Evolutionary conservation across 2,113 vertebrate species (phyloP).

Genomic region (Pangasianodon hypophthalmus): DNA sequence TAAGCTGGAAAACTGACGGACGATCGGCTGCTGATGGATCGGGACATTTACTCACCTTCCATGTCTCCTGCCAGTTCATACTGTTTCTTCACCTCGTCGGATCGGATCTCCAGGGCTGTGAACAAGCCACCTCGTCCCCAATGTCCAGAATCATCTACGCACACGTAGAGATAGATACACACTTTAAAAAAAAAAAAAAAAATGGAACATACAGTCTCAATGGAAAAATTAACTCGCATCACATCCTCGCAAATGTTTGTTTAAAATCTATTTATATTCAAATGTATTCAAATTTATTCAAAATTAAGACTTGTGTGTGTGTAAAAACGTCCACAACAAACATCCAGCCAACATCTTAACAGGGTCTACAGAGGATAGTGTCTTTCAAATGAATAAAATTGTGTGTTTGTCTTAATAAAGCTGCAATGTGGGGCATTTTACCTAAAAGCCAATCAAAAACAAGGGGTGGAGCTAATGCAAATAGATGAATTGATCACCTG

Average conservation of each 20-base stretch:
- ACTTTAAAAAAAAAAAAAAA: not conserved
- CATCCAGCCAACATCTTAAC: no score
- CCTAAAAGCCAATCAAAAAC: no score
- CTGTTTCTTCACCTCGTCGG: slow-evolving; percentile 80
- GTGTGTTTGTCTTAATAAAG: not conserved
- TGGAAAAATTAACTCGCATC: not conserved
- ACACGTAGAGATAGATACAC: not conserved
- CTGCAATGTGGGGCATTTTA: no score
- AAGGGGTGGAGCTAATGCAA: no score
- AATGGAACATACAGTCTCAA: no score
- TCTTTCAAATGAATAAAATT: not conserved
- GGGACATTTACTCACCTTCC: slow-evolving; percentile 77
- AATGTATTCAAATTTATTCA: not conserved
- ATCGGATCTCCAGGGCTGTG: slow-evolving; percentile 83
- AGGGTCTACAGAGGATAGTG: no score
- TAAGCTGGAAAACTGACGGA: not conserved
- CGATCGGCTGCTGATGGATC: not conserved
- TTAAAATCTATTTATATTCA: not conserved
- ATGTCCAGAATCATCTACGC: slow-evolving; percentile 84
- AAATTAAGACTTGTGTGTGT: no score
- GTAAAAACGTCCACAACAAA: no score
- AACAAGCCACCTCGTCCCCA: slow-evolving; percentile 93
- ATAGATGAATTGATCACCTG: no score
- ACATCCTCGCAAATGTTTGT: not conserved
- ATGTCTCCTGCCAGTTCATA: slow-evolving; percentile 90